These are phyloP conservation scores for Hermodice carunculata DNA, from an alignment of 2,888 invertebrate species.

Conservation along the genomic window DNA sequence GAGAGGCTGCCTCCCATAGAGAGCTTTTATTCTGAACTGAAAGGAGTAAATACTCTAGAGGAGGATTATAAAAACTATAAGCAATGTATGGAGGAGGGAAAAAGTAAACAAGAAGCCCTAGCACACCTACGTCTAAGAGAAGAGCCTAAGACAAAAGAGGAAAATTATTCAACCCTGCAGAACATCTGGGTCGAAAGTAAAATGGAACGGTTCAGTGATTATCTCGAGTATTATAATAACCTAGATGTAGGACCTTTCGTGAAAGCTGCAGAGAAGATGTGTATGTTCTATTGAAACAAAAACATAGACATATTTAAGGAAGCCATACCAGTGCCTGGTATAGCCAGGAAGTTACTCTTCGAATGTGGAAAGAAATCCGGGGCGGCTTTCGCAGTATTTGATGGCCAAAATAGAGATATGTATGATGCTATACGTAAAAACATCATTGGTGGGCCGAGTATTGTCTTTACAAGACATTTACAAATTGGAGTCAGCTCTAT, in stretches of 20 bases:
- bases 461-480: neutral
- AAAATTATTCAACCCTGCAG: neutral
- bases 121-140: neutral
- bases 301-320: constrained; percentile 7
- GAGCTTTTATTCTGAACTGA: constrained; percentile 1
- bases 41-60: neutral
- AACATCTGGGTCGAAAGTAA: neutral
- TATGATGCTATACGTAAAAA: too few species aligned
- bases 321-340: constrained; percentile 2
- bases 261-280: neutral
- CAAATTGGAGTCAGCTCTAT: neutral
- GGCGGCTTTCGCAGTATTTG: neutral
- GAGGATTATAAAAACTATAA: too few species aligned
- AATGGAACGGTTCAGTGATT: neutral
- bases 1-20: constrained; percentile 5
- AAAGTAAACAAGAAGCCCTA: neutral
- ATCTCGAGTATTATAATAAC: neutral
- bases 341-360: neutral
- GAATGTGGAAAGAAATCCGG: too few species aligned
- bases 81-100: too few species aligned
- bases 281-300: neutral
- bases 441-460: constrained; percentile 11
- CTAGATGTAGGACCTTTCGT: constrained; percentile 8
- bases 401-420: neutral
- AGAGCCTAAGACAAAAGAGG: neutral